Conservation (phyloP, 2,797 vertebrate species). For the Anableps anableps region DNA sequence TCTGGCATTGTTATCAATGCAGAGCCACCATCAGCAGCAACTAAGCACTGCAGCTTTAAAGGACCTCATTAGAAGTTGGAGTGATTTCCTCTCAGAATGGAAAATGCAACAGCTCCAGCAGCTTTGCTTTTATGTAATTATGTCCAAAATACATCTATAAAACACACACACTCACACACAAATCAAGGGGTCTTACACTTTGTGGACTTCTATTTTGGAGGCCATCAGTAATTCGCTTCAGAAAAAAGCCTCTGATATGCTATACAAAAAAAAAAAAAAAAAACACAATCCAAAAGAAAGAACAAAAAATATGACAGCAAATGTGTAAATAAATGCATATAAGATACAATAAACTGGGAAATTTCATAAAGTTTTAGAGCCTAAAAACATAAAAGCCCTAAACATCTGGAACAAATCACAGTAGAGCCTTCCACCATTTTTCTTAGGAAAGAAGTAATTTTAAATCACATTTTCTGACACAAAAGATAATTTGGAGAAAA, state of each 20-base stretch:
- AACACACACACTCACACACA: not conserved
- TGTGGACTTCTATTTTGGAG: not conserved
- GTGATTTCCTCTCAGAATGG: not conserved
- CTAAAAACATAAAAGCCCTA: not conserved
- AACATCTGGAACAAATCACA: too few relatives aligned
- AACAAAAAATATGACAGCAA: not conserved
- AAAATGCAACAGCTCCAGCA: not conserved
- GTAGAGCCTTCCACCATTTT: too few relatives aligned
- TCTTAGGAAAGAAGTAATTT: too few relatives aligned
- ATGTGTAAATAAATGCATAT: not conserved
- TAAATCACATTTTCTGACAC: too few relatives aligned
- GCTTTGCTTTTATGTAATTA: not conserved
- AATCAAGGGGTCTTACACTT: not conserved
- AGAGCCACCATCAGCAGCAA: not conserved
- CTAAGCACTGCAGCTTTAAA: not conserved
- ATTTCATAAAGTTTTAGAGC: not conserved
- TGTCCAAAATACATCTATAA: not conserved
- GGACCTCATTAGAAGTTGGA: not conserved
- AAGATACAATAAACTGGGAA: not conserved
- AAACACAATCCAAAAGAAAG: too few relatives aligned
- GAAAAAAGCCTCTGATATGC: not conserved
- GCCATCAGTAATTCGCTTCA: not conserved
- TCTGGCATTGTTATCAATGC: not conserved
- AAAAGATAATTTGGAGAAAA: too few relatives aligned
- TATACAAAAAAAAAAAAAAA: too few relatives aligned